A percentile compares a stretch with the other conserved stretches of the same genome.
phyloP scores from a whole-genome alignment of 1,140 invertebrate genomes.

The Drosophila erecta region DNA sequence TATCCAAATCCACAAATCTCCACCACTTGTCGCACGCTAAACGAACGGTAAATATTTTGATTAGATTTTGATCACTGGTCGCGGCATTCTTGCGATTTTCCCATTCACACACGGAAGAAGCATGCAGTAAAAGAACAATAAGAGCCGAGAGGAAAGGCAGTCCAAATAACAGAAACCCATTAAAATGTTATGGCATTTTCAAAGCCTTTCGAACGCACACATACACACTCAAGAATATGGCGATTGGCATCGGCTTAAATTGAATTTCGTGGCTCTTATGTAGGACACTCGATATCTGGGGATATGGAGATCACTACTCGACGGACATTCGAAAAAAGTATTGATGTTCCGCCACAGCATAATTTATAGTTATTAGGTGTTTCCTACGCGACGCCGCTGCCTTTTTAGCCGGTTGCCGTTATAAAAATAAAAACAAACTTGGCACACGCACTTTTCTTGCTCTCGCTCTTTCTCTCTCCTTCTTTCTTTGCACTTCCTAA shows the following conservation, averaged over 20 bases:
- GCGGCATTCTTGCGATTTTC: conserved; percentile 44
- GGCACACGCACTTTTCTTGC: conserved; percentile 47
- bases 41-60: conserved; percentile 48
- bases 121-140: conserved; percentile 24
- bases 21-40: not conserved
- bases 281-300: not conserved
- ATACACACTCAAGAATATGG: conserved; percentile 7
- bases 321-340: conserved; percentile 22
- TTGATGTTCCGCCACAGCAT: conserved; percentile 21
- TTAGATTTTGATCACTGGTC: conserved; percentile 44
- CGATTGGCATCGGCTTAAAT: conserved; percentile 39
- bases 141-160: conserved; percentile 22
- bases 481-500: not conserved
- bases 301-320: conserved; percentile 1
- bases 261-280: conserved; percentile 27
- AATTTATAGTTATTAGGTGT: conserved; percentile 49
- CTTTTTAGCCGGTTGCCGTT: conserved; percentile 44
- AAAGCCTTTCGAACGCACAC: conserved; percentile 40
- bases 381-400: conserved; percentile 13
- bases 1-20: not conserved
- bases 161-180: conserved; percentile 58
- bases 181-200: conserved; percentile 57
- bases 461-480: conserved; percentile 1
- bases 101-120: conserved; percentile 1
- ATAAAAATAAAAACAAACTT: conserved; percentile 56